Conservation (phyloP, 1,140 invertebrate species). For the Sycophaga agraensis region DNA sequence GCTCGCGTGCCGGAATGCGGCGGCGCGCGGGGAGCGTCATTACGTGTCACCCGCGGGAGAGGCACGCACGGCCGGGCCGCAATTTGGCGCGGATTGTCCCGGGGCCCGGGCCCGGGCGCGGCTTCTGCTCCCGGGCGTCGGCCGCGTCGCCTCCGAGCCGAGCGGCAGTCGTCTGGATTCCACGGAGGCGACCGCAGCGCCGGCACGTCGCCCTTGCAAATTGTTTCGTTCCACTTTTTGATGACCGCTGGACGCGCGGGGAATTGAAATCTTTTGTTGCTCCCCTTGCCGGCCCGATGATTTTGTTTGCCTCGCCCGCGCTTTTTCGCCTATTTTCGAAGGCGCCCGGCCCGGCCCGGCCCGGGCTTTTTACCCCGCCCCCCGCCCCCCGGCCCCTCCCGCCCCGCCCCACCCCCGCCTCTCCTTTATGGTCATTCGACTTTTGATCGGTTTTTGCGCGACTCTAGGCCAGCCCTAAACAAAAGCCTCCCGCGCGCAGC, state of each 20-base stretch:
- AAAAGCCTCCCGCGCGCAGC: too few relatives aligned
- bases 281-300: conserved; percentile 19
- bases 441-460: too few relatives aligned
- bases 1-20: conserved; percentile 54
- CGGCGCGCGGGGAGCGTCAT: conserved; percentile 31
- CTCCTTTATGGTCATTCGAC: too few relatives aligned
- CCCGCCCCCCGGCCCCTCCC: too few relatives aligned
- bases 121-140: too few relatives aligned
- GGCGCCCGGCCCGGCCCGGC: too few relatives aligned
- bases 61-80: conserved; percentile 27
- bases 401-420: too few relatives aligned
- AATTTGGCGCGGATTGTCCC: conserved; percentile 48
- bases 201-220: conserved; percentile 26
- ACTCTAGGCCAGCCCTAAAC: too few relatives aligned
- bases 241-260: neutral
- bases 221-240: conserved; percentile 45
- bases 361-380: too few relatives aligned
- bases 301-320: conserved; percentile 20
- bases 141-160: neutral
- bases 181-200: conserved; percentile 14
- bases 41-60: conserved; percentile 49
- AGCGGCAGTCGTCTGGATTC: neutral
- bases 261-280: conserved; percentile 29
- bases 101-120: neutral
- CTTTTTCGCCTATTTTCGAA: neutral